Evolutionary conservation across 1,140 invertebrate species (phyloP).

Genomic region (Trichonephila inaurata): DNA sequence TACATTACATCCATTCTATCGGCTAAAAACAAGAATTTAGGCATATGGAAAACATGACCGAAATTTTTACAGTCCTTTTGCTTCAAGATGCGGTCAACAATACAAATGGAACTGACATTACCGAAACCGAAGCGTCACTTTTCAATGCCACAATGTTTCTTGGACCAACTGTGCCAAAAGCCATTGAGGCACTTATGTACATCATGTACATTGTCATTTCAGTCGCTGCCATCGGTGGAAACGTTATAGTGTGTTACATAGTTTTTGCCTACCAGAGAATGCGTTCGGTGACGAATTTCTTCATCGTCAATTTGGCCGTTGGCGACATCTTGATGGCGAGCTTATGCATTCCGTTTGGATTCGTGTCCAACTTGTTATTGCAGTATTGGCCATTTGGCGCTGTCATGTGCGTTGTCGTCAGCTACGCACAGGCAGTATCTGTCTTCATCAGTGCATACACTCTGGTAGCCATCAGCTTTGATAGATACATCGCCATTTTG

Average conservation of each 20-base stretch:
- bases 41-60: constrained; percentile 28
- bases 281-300: constrained; percentile 93
- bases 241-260: constrained; percentile 90
- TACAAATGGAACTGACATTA: background rate
- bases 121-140: too few relatives aligned
- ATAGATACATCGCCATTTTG: constrained; percentile 94
- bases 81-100: background rate
- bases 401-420: constrained; percentile 88
- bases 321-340: constrained; percentile 92
- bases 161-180: constrained; percentile 50
- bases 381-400: constrained; percentile 92
- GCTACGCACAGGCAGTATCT: constrained; percentile 84
- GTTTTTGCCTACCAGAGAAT: constrained; percentile 89
- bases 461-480: constrained; percentile 90
- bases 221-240: constrained; percentile 88
- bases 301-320: constrained; percentile 88
- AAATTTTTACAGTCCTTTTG: background rate
- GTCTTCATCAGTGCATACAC: constrained; percentile 89
- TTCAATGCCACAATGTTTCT: constrained; percentile 1
- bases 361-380: constrained; percentile 87
- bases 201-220: constrained; percentile 88
- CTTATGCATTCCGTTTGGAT: constrained; percentile 93
- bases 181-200: constrained; percentile 83
- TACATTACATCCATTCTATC: too few relatives aligned
- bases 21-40: too few relatives aligned